phyloP scores from a whole-genome alignment of 2,113 vertebrate species.

The Athene cunicularia region DNA sequence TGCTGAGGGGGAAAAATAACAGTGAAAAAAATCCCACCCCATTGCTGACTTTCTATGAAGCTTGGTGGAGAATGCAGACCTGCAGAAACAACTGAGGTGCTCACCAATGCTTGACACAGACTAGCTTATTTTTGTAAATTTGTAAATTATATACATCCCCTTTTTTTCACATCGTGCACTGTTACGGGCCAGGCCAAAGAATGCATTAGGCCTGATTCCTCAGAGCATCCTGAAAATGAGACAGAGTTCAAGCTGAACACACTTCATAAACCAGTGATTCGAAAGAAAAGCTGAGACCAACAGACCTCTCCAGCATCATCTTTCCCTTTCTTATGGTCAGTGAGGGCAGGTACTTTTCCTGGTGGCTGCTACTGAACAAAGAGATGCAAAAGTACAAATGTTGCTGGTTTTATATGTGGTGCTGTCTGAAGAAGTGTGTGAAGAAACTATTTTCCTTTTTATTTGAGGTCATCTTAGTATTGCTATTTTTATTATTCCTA shows the following conservation, averaged over 20 bases:
- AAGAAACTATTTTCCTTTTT: not conserved
- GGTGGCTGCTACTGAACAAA: slow-evolving; percentile 6
- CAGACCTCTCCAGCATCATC: not conserved
- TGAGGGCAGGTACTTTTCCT: not conserved
- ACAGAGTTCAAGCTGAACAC: not conserved
- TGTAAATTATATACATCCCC: slow-evolving; percentile 14
- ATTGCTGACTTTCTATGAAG: not conserved
- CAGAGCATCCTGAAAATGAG: not conserved
- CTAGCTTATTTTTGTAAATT: slow-evolving; percentile 18
- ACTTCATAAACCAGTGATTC: not conserved
- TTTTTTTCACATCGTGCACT: not conserved
- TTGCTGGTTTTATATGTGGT: not conserved
- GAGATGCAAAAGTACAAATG: not conserved
- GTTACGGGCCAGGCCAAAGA: not conserved
- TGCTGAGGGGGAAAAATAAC: not conserved
- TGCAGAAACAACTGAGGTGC: not conserved
- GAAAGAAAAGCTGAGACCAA: not conserved
- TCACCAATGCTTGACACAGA: not conserved
- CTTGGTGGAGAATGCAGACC: not conserved
- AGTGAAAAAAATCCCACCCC: not conserved
- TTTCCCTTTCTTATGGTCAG: not conserved
- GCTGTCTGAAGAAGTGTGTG: not conserved
- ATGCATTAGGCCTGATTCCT: not conserved
- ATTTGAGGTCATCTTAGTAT: not conserved
- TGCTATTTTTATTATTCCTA: not conserved